Conservation (phyloP, 2,888 invertebrate genomes). For the Lasioglossum lativentre region DNA sequence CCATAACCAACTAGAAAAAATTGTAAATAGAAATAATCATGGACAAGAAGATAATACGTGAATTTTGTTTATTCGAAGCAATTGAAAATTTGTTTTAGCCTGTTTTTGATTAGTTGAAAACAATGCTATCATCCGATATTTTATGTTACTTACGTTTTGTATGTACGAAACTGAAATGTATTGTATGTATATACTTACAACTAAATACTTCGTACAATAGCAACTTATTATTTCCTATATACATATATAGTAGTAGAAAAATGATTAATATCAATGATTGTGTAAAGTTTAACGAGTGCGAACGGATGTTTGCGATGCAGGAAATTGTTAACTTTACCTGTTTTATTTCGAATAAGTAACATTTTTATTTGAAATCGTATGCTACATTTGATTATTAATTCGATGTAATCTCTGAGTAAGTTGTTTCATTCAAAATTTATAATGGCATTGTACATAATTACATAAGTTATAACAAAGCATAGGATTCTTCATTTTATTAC, state of each 20-base stretch:
- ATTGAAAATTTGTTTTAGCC: slow-evolving; percentile 21
- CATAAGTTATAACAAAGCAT: slow-evolving; percentile 49
- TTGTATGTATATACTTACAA: slow-evolving; percentile 50
- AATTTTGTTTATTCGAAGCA: neutral
- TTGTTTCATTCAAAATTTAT: slow-evolving; percentile 33
- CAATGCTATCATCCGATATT: slow-evolving; percentile 24
- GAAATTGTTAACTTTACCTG: slow-evolving; percentile 17
- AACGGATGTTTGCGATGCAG: neutral
- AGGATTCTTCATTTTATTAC: slow-evolving; percentile 28
- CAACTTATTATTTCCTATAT: slow-evolving; percentile 9
- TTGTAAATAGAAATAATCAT: slow-evolving; percentile 46
- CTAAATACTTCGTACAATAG: slow-evolving; percentile 20
- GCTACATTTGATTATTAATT: slow-evolving; percentile 24
- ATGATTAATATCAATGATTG: slow-evolving; percentile 13
- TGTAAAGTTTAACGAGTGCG: slow-evolving; percentile 20
- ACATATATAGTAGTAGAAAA: neutral
- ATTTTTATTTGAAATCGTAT: slow-evolving; percentile 32
- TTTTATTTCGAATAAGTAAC: slow-evolving; percentile 8
- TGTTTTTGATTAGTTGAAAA: neutral
- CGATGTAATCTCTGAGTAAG: slow-evolving; percentile 30
- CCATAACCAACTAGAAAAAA: slow-evolving; percentile 29
- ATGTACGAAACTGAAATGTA: slow-evolving; percentile 55
- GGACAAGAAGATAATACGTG: neutral
- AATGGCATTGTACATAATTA: slow-evolving; percentile 64
- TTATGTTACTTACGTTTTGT: slow-evolving; percentile 50